These are phyloP conservation scores for Butorides virescens DNA, from an alignment of 2,113 vertebrate genomes.

Conservation along the genomic window DNA sequence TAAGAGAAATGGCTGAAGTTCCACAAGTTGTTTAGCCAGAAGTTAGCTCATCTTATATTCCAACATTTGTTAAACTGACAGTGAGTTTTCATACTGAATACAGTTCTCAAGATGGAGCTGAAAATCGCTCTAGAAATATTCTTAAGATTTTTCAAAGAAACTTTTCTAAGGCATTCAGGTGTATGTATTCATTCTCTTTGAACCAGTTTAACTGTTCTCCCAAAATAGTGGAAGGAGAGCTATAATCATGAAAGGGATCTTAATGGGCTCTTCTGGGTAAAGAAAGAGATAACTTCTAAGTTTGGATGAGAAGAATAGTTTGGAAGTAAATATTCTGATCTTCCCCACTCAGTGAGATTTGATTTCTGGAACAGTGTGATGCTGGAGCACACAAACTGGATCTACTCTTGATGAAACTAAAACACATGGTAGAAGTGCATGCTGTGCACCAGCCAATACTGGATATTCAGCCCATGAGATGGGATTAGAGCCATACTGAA, in stretches of 20 bases:
- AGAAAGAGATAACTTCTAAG: background rate
- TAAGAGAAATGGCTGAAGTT: background rate
- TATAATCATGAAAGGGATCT: background rate
- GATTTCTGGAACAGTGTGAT: background rate
- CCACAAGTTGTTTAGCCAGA: background rate
- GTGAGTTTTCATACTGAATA: background rate
- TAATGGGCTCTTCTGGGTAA: background rate
- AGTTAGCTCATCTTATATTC: background rate
- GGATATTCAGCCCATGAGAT: background rate
- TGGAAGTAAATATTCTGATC: background rate
- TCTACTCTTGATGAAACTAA: background rate
- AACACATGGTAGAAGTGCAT: background rate
- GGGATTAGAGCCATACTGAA: background rate
- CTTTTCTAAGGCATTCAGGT: background rate
- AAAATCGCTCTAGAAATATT: background rate
- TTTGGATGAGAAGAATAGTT: background rate
- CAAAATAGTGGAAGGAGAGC: accelerated
- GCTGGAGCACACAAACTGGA: background rate
- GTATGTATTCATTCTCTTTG: background rate
- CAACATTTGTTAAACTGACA: background rate
- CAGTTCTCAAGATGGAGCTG: background rate
- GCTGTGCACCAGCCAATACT: background rate
- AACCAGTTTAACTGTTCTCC: background rate
- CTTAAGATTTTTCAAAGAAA: background rate
- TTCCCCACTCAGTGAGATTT: background rate